Evolutionary conservation across 2,888 invertebrate species (phyloP), one percentile per base, ranked within the genome.

Genomic region (Chymomyza amoena): DNA sequence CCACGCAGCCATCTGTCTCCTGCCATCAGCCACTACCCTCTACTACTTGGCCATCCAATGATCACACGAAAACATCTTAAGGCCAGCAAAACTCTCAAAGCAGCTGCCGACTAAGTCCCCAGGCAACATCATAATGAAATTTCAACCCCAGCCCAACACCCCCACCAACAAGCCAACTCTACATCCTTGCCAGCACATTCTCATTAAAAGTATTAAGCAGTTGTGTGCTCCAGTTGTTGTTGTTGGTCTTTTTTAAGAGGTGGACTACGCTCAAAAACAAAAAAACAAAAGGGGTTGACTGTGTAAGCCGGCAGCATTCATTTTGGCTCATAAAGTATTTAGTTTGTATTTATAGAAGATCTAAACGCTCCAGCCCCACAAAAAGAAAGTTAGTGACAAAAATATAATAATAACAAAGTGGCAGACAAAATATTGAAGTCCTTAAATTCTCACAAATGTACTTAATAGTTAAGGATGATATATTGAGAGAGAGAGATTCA

Each of bases 131-230:
- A 80, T 90, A 90, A 90, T 90, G 90, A 90, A 90, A 89, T 88
- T 90, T 88, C 80, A 88, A 90, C 90, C 90, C 89, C 90, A 90
- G 90, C 90, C 90, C 90, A 90, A 80, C 45, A 59, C 32, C 15
- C 15, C 15, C 13, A 25, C 15, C 13, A 25, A 25, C 20, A 25
- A 50, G 20, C 63, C n/a, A 10, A 20, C 54, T 54, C 16, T 54
- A 20, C 54, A 54, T 54, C 54, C 18, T 20, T 54, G 20, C 89
- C 90, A 90, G 90, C 89, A 90, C 90, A 90, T 90, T 90, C 90
- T 90, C 90, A 90, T 90, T 84, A 84, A 88, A 86, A 84, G 84
- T 88, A 84, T 86, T 84, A 78, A 88, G 81, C 73, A 85, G 74
- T 78, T 81, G 16, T 54, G 52, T 16, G 7, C 52, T 15, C 16